These are phyloP conservation scores for Physella acuta DNA, from an alignment of 1,140 invertebrate species.

Conservation along the genomic window DNA sequence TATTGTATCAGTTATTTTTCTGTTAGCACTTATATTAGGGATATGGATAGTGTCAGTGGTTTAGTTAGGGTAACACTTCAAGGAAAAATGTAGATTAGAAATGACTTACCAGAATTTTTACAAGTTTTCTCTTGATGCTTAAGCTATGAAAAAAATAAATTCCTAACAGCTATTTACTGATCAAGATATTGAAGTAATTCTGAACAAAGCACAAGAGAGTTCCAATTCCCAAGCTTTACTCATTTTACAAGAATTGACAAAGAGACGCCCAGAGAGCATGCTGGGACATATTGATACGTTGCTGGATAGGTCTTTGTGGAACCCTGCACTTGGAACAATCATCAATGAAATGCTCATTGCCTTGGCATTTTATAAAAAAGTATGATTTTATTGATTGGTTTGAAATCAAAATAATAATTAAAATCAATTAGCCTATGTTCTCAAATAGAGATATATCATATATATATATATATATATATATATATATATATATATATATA, in stretches of 20 bases:
- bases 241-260: slow-evolving; percentile 14
- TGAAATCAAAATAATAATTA: no score
- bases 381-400: no score
- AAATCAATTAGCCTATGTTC: no score
- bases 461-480: no score
- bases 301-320: slow-evolving; percentile 8
- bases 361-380: slow-evolving; percentile 20
- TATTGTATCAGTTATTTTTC: no score
- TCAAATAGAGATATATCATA: no score
- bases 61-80: no score
- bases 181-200: slow-evolving; percentile 12
- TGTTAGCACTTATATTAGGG: no score
- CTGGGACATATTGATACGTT: slow-evolving; percentile 17
- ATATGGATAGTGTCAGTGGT: no score
- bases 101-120: no score
- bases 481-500: no score
- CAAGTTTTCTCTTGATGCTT: neutral
- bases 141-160: neutral
- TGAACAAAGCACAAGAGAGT: slow-evolving; percentile 7
- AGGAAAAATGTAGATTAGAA: no score
- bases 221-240: neutral
- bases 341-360: slow-evolving; percentile 19
- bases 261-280: slow-evolving; percentile 19
- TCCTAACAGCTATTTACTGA: slow-evolving; percentile 24
- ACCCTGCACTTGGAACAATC: neutral